Evolutionary conservation across 2,888 invertebrate genomes (phyloP), one percentile per base, ranked within the genome.

Genomic region (Drosophila pseudotakahashii): DNA sequence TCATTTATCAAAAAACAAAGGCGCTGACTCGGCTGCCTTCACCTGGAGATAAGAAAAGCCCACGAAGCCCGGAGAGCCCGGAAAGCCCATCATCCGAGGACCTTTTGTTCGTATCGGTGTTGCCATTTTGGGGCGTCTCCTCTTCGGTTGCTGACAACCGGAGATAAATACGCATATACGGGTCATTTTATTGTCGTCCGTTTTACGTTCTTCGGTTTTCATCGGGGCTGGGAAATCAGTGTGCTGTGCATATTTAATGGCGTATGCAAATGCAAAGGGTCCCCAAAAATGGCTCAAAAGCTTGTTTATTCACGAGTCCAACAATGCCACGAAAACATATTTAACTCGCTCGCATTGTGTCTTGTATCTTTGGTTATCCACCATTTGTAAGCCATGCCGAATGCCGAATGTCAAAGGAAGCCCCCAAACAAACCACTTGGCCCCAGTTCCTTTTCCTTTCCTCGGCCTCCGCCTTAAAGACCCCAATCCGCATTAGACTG

Each of bases 211-310:
- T 19, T 19, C 19, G 19, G 19, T 19, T 19, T 39, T 42, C 30
- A 1, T 30, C 2, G 26, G 44, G 39, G 44, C 30, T 13, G 13
- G 48, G 36, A 73, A 88, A 88, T 88, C 89, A 68, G 72, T 74
- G 74, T 70, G 78, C 69, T 62, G 54, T 66, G 88, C 83, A 88
- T 89, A 85, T 82, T 79, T 85, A 89, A 85, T 89, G 82, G 79
- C 52, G 72, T 89, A 89, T 89, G 86, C 88, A 85, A 85, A 85
- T 85, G 64, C 60, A 57, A 60, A 62, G 66, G 64, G 68, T 47
- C 58, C 51, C 61, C 34, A 34, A 54, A 75, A 73, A 57, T 44
- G 70, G 48, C 72, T 70, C 67, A 80, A 88, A 78, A 84, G 87
- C 84, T 87, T 87, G 72, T 74, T 67, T 82, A 73, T 80, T 88